Base-by-base conservation (phyloP, 2,113 vertebrate genomes). In the Sula dactylatra region DNA sequence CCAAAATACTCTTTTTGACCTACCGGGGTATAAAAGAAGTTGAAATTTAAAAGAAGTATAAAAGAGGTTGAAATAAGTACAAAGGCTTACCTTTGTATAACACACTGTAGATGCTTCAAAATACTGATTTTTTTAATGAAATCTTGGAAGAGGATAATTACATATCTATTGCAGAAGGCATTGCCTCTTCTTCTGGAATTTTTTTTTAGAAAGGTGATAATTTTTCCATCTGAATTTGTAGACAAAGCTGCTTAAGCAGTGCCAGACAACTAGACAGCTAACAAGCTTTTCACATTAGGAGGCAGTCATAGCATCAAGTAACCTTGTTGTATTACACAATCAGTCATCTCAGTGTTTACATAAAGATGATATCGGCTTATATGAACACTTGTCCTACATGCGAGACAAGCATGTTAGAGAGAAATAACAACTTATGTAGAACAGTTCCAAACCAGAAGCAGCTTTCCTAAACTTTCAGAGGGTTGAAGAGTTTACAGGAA, bases 271-370 rank as follows among this genome's bases (percentile, higher is more conserved):
- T 47, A 81, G 83, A 81, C 83, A 90, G 64, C 72, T 93, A 93
- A 94, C 91, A 92, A 82, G 83, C 50, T 85, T 96, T 94, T 91
- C 65, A 56, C 84, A 91, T 96, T 94, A 96, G 84, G 73, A 52
- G 61, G 73, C 38, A 2, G 59, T 52, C 13, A 1, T 42, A 82
- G 84, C 77, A 71, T 56, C 4, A 2, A 27, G 45, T 67, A 56
- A 72, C 89, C 73, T 84, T 7, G 0, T 45, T 82, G 61, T 27
- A 27, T 95, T 87, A 71, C 52, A 89, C 47, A 59, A 40, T 29
- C 82, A 47, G 69, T n/a, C 56, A 31, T 65, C 83, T 79, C 86
- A 12, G 24, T 45, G 59, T 87, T 91, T 93, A 44, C 70, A 27
- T 67, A 44, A 71, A 70, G 38, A 52, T 26, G 18, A 4, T 77